Evolutionary conservation across 2,113 vertebrate genomes (phyloP), one percentile per base, ranked within the genome.

Genomic region (Jaculus jaculus): DNA sequence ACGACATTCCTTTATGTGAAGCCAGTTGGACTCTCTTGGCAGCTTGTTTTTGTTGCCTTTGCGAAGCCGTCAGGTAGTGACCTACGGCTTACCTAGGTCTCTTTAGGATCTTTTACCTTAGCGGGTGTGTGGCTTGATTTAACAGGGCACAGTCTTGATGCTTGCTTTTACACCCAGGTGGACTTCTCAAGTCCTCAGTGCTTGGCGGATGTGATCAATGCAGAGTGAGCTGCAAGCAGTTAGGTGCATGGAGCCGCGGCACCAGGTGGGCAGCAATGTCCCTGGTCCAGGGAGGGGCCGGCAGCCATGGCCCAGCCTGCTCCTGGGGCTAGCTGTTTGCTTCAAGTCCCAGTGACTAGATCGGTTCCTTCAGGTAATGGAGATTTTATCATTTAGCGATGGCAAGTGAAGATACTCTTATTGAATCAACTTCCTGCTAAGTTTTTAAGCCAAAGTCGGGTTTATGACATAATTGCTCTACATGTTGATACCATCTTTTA

Each of bases 401-500:
- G 97, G 96, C 97, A 97, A 93, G 94, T 93, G 79, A 6, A 4
- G 87, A 61, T 83, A 75, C 97, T 97, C 97, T 94, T 96, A 95
- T 96, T 97, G 97, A 97, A 96, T 97, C 98, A 98, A 98, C 98
- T 98, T 98, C 91, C 97, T 96, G 95, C 94, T 89, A 96, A 98
- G 98, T 98, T 98, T 98, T 96, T 85, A 96, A 97, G 97, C 96
- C 90, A 16, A 86, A 92, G 97, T 93, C 97, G 95, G 90, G 95
- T 97, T 97, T 98, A 97, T 98, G 97, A 96, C 97, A 98, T 98
- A 98, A 98, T 98, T 96, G 97, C 96, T 97, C 87, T 97, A 87
- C 97, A 95, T 97, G 97, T 98, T 98, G 98, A 96, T 98, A 97
- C 96, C 95, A 96, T 98, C 97, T 98, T 98, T 98, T 98, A 97